Evolutionary conservation across 2,888 invertebrate genomes (phyloP), one percentile per base, ranked within the genome.

Genomic region (Colletes collaris): DNA sequence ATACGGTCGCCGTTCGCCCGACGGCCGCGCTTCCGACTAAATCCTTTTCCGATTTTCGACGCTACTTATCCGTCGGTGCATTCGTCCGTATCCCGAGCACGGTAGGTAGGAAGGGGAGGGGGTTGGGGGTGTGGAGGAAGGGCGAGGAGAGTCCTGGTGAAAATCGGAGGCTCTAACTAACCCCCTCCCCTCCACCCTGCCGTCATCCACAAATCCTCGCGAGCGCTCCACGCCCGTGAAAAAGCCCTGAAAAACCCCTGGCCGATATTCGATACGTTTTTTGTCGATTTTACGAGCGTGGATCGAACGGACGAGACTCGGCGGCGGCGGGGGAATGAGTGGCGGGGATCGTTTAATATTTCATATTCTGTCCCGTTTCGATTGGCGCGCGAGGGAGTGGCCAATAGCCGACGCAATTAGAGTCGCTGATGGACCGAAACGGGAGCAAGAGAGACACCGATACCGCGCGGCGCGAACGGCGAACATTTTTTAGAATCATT

Each of bases 1-100:
- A 82, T 75, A 67, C 84, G 75, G 56, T 60, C 56, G 69, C 19
- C 37, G 60, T 35, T 62, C 71, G 55, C 44, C 55, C 64, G n/a
- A 46, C 78, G 58, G 50, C 49, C 60, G 53, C 67, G 59, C 69
- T 44, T 27, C 67, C 56, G 73, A 63, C 76, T 77, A 81, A 83
- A 85, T 67, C 85, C 83, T 81, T 85, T 84, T 76, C 81, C 85
- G 71, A 85, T 85, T 83, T 83, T 76, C 81, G 62, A 83, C 79
- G 81, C 84, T 71, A 81, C 78, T 79, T 85, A 81, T 72, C 74
- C 73, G 53, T 27, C 84, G 60, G 67, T 69, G 69, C 77, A 67
- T 79, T 72, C 75, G 56, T 52, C 59, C 69, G 46, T 68, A 46
- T 66, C 49, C 16, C 8, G 40, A 40, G 16, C 11, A 50, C 40